Base-by-base conservation (phyloP, 92 coral and sea anemone genomes). In the Nematostella vectensis region DNA sequence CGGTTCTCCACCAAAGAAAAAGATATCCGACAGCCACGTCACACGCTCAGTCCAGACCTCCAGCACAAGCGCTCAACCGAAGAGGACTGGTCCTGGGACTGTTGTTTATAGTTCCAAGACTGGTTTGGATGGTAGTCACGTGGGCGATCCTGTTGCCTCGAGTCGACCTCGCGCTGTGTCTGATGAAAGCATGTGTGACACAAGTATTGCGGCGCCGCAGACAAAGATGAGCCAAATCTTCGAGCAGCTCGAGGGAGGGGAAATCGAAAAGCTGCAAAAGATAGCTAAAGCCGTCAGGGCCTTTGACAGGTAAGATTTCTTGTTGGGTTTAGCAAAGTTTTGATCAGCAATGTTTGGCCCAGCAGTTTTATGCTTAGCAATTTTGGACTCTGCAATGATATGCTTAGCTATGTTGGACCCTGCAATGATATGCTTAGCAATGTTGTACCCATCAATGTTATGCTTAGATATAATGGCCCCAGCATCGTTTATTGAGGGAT, bases 221-320 rank as follows among this genome's bases (percentile, higher is more conserved):
- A 69, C 60, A 38, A 85, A 83, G 63, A 49, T 77, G 29, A 80
- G 43, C 33, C 68, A 52, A 30, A 54, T 85, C 47, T 85, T 85
- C 54, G 84, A 80, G 63, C 78, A 74, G 25, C 22, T 85, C 31
- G 95, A 85, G 45, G 50, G 72, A 33, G 80, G 88, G 8, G 88
- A 83, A 25, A 62, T 82, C 0, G 85, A 87, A 31, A 80, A 76
- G 25, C 57, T 93, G 27, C 85, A 79, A 59, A 79, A 91, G 64
- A 83, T 91, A 30, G 60, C 80, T 18, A 75, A 72, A 45, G 98
- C 91, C 29, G 95, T 91, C 40, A 82, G 87, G 47, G 61, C 83
- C 21, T 91, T 91, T 82, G 98, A 91, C 70, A 86, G 98, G 98
- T 86, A 61, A 28, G 21, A 33, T 33, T 6, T 15, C 6, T 33